Percentiles rank a stretch among this genome's conserved stretches.
Evolutionary conservation across 2,113 vertebrate genomes (phyloP).

Genomic region (Sander vitreus): DNA sequence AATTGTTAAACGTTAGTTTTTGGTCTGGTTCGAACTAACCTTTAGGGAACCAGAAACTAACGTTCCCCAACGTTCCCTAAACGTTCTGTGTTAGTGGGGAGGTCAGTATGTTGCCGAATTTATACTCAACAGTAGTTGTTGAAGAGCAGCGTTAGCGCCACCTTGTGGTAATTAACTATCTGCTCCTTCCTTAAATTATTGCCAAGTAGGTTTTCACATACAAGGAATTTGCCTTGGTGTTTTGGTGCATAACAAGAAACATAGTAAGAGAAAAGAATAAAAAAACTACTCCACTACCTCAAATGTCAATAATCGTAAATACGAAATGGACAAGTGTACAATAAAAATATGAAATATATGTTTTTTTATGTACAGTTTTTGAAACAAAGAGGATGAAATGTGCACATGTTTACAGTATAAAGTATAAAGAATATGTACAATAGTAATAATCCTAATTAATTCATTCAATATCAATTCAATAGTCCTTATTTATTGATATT

Average conservation of each 20-base stretch:
- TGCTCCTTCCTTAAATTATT: not conserved
- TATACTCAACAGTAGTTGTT: not conserved
- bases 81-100: too few species aligned
- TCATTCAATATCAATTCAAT: too few species aligned
- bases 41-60: too few species aligned
- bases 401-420: not conserved
- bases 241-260: not conserved
- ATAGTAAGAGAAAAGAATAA: not conserved
- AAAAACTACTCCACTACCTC: not conserved
- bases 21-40: too few species aligned
- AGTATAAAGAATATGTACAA: not conserved
- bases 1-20: too few species aligned
- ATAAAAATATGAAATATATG: not conserved
- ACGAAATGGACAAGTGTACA: not conserved
- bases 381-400: not conserved
- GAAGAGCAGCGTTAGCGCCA: slow-evolving; percentile 10
- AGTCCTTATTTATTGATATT: too few species aligned
- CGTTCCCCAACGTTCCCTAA: too few species aligned
- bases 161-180: slow-evolving; percentile 27
- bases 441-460: not conserved
- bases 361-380: not conserved
- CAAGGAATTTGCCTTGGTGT: too few species aligned
- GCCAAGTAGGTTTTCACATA: not conserved
- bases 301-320: not conserved
- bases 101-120: slow-evolving; percentile 5